Conservation (phyloP, 2,113 vertebrate genomes). For the Axis porcinus region DNA sequence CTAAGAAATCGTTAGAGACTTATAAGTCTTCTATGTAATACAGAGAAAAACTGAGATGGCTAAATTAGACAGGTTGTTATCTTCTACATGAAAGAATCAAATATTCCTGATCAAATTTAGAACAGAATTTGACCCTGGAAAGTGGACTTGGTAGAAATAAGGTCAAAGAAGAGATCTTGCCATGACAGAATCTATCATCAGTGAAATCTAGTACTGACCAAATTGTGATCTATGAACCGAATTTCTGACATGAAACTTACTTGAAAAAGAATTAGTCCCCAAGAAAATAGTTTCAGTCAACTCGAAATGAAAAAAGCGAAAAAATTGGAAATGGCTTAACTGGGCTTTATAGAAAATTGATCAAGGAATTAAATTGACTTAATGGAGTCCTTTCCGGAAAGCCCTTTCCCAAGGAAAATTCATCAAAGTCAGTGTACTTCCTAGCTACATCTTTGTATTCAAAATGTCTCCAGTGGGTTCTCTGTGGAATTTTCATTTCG, state of each 20-base stretch:
- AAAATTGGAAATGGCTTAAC: slow-evolving; percentile 61
- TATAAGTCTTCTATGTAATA: not conserved
- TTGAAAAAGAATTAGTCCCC: not conserved
- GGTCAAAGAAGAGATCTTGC: not conserved
- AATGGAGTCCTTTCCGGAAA: slow-evolving; percentile 63
- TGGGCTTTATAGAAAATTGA: slow-evolving; percentile 58
- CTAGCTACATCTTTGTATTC: not conserved
- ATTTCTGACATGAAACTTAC: not conserved
- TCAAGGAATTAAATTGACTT: slow-evolving; percentile 62
- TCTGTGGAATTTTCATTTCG: not conserved
- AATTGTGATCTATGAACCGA: not conserved
- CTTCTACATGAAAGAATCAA: not conserved
- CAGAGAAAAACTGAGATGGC: not conserved
- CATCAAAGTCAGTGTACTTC: slow-evolving; percentile 19
- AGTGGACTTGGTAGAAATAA: not conserved
- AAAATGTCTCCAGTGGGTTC: not conserved
- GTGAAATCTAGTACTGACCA: not conserved
- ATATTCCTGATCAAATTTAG: not conserved
- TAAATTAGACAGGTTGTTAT: not conserved
- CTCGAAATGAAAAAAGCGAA: not conserved
- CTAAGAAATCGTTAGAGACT: not conserved
- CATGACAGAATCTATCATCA: not conserved
- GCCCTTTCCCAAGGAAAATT: slow-evolving; percentile 48
- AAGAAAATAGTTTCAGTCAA: not conserved
- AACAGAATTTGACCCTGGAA: not conserved